Evolutionary conservation across 2,113 vertebrate genomes (phyloP).

Genomic region (Gallinago paraguaiae): DNA sequence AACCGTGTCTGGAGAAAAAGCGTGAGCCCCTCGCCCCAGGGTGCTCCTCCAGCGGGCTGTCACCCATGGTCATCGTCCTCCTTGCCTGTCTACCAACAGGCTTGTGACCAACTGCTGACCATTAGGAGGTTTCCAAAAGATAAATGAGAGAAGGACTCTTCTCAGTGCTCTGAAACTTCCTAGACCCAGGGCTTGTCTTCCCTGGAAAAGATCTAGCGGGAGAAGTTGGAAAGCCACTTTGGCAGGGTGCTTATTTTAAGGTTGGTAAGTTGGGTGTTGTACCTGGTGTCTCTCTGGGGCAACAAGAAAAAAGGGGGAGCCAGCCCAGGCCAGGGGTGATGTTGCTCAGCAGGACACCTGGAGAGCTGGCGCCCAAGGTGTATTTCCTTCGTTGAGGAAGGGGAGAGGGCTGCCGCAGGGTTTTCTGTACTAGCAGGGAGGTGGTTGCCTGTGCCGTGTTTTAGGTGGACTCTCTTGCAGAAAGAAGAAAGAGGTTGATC

Average conservation of each 20-base stretch:
- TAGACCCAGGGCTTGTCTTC: background rate
- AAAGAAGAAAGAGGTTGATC: background rate
- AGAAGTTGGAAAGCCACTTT: background rate
- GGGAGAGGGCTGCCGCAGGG: background rate
- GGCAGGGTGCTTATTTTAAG: background rate
- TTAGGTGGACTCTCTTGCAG: background rate
- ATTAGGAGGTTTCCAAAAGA: background rate
- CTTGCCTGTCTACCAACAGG: background rate
- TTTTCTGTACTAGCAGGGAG: background rate
- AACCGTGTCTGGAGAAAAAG: fast-evolving
- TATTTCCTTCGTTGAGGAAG: background rate
- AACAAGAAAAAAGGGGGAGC: background rate
- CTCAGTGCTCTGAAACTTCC: background rate
- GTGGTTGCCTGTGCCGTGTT: background rate
- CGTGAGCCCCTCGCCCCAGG: fast-evolving
- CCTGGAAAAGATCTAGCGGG: background rate
- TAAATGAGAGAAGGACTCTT: background rate
- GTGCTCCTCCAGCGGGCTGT: fast-evolving
- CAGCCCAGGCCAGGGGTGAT: background rate
- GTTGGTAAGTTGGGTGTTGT: background rate
- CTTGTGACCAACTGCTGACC: background rate
- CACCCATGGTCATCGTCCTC: fast-evolving
- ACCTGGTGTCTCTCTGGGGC: background rate
- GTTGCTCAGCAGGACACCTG: background rate
- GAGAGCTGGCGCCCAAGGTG: background rate